phyloP scores from a whole-genome alignment of 2,113 vertebrate species.

The Meleagris gallopavo region DNA sequence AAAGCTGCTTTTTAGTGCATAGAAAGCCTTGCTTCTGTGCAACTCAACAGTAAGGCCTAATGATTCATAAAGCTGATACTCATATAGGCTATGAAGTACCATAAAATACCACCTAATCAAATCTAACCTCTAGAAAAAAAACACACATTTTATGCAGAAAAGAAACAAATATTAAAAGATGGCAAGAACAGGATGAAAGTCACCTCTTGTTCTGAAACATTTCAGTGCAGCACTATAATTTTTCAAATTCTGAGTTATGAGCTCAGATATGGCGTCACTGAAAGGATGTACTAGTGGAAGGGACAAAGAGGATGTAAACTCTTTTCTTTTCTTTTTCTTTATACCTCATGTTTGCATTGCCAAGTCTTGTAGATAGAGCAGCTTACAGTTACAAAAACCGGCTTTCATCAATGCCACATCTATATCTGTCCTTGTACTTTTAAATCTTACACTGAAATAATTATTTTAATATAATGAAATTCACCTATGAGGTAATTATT shows the following conservation, averaged over 20 bases:
- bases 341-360: background rate
- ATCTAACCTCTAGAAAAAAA: background rate
- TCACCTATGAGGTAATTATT: background rate
- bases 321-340: background rate
- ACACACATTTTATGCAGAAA: background rate
- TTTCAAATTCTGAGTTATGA: background rate
- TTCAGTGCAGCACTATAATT: background rate
- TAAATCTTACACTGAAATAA: background rate
- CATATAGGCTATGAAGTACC: background rate
- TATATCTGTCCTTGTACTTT: background rate
- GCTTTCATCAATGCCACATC: background rate
- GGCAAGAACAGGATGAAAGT: background rate
- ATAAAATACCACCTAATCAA: background rate
- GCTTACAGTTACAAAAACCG: background rate
- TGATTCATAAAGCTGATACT: background rate
- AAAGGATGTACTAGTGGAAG: background rate
- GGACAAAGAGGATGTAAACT: background rate
- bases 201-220: background rate
- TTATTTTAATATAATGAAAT: slow-evolving; percentile 11
- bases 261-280: background rate
- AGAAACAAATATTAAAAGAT: background rate
- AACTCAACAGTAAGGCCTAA: background rate
- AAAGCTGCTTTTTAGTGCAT: background rate
- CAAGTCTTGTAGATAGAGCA: background rate
- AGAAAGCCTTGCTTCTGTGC: background rate